These are phyloP conservation scores for Pluvianellus socialis DNA, from an alignment of 2,113 vertebrate species.

Conservation along the genomic window DNA sequence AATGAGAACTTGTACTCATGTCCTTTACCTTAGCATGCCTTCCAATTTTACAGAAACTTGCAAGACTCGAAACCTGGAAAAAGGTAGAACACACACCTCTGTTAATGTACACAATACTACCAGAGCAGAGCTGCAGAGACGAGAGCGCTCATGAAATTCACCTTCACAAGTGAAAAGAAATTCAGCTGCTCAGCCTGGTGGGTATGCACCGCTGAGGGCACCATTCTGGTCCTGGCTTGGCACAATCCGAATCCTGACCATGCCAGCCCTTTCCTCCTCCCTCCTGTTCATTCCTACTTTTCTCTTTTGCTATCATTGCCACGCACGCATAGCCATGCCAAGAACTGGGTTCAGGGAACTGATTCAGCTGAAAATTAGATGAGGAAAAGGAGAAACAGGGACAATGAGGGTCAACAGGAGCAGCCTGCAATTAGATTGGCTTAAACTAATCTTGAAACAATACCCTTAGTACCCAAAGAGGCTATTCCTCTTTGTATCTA, in stretches of 20 bases:
- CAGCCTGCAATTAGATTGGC: background rate
- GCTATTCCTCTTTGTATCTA: background rate
- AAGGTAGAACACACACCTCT: background rate
- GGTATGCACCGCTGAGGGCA: background rate
- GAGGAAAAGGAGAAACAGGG: background rate
- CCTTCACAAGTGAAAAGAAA: background rate
- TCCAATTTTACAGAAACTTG: background rate
- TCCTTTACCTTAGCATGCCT: background rate
- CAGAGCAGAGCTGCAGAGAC: background rate
- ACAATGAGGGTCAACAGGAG: background rate
- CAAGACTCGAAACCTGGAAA: background rate
- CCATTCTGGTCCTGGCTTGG: background rate
- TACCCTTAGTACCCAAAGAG: background rate
- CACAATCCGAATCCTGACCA: fast-evolving
- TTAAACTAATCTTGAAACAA: constrained; percentile 18
- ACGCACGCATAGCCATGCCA: background rate
- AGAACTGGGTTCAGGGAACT: background rate
- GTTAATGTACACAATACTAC: background rate
- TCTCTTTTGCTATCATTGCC: background rate
- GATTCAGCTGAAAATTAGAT: background rate
- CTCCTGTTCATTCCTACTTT: background rate
- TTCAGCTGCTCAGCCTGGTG: too few relatives aligned
- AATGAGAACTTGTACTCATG: background rate
- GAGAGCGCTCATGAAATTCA: fast-evolving
- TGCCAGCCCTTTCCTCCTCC: background rate